phyloP scores from a whole-genome alignment of 2,113 vertebrate species.

The Pseudorhombus dupliciocellatus region DNA sequence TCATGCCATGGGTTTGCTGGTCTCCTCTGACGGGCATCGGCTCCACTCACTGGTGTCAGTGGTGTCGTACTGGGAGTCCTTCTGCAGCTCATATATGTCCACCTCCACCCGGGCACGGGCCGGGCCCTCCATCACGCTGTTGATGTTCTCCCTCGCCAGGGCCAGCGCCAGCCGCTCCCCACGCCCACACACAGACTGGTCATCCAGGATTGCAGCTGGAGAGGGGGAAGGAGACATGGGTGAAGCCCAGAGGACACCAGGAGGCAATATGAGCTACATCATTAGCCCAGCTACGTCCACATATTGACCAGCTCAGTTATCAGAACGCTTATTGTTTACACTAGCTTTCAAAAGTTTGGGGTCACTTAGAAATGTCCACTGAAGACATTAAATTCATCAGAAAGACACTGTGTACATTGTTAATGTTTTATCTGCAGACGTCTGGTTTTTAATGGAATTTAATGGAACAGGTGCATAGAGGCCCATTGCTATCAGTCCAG shows the following conservation, averaged over 20 bases:
- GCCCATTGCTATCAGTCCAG: too few species aligned
- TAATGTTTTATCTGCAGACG: too few species aligned
- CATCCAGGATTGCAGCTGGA: slow-evolving; percentile 87
- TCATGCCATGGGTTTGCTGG: background rate
- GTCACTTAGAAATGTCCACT: too few species aligned
- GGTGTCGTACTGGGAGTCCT: slow-evolving; percentile 94
- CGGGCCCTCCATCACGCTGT: slow-evolving; percentile 88
- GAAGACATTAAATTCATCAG: too few species aligned
- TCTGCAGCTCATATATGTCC: slow-evolving; percentile 93
- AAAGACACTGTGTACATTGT: too few species aligned
- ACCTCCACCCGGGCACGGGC: slow-evolving; percentile 89
- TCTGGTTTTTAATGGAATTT: too few species aligned
- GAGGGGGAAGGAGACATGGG: slow-evolving; percentile 38
- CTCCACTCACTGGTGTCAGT: slow-evolving; percentile 91
- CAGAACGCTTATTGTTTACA: too few species aligned
- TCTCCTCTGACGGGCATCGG: slow-evolving; percentile 35
- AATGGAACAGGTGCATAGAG: too few species aligned
- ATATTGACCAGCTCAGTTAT: too few species aligned
- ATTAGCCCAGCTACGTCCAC: background rate
- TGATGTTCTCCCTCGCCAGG: slow-evolving; percentile 92
- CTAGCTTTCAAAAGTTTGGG: too few species aligned
- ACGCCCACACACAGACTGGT: slow-evolving; percentile 91
- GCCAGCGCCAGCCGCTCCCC: slow-evolving; percentile 91
- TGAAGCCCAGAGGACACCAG: slow-evolving; percentile 15
- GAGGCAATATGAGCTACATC: slow-evolving; percentile 9